Evolutionary conservation across 2,888 invertebrate genomes (phyloP).

Genomic region (Tridacna gigas): DNA sequence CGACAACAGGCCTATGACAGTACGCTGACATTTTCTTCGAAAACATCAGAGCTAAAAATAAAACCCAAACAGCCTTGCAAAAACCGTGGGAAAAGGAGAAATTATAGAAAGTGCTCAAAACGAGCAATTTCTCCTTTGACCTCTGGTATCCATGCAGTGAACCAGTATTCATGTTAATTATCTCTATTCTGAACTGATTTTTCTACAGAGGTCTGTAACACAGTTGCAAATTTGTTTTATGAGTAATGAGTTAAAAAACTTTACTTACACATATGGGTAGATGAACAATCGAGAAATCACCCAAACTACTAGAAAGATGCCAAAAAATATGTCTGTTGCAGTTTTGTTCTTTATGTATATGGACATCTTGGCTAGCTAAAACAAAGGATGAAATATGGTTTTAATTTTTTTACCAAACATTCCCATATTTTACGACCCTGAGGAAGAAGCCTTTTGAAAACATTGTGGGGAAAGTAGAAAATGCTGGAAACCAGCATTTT

Average conservation of each 20-base stretch:
- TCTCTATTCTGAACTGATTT: not conserved
- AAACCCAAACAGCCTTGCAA: too few relatives aligned
- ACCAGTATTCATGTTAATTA: too few relatives aligned
- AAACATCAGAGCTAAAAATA: too few relatives aligned
- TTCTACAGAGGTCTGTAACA: not conserved
- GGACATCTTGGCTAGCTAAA: constrained; percentile 96
- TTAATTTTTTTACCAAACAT: not conserved
- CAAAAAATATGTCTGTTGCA: constrained; percentile 94
- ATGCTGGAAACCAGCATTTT: not conserved
- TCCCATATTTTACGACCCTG: not conserved
- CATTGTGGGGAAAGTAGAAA: not conserved
- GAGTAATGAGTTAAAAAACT: not conserved
- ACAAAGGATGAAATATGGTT: constrained; percentile 8
- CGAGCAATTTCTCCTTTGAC: too few relatives aligned
- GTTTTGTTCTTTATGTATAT: constrained; percentile 96
- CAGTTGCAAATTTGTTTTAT: not conserved
- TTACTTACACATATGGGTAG: constrained; percentile 89
- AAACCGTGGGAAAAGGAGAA: too few relatives aligned
- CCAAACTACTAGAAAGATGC: constrained; percentile 95
- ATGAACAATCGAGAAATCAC: constrained; percentile 94
- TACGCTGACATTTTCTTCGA: too few relatives aligned
- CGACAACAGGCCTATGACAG: too few relatives aligned
- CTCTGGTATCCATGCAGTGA: too few relatives aligned
- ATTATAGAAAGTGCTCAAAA: too few relatives aligned
- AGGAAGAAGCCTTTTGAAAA: not conserved